A percentile compares a stretch with the other conserved stretches of the same genome.
These are phyloP conservation scores for Zaprionus camerounensis DNA, from an alignment of 1,140 invertebrate species.

Conservation along the genomic window DNA sequence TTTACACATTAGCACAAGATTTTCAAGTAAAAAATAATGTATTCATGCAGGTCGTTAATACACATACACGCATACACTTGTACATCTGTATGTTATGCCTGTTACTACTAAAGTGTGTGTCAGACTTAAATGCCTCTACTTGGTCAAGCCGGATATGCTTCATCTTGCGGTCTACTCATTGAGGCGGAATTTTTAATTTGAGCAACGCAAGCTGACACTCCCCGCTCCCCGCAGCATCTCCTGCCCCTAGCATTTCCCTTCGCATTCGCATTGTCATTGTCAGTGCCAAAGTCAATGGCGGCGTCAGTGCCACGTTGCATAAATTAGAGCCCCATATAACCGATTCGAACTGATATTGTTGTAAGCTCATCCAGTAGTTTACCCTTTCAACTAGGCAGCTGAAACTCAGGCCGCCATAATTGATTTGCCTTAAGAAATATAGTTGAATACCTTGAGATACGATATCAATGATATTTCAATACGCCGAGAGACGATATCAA, in stretches of 20 bases:
- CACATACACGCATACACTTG: too few species aligned
- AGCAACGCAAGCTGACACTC: constrained; percentile 37
- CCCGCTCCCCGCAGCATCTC: not conserved
- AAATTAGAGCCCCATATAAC: constrained; percentile 25
- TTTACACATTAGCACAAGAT: too few species aligned
- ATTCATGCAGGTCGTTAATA: not conserved
- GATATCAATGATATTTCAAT: not conserved
- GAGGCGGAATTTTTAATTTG: constrained; percentile 77
- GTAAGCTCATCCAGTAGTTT: not conserved
- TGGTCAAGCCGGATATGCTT: constrained; percentile 73
- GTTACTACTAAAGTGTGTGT: constrained; percentile 10
- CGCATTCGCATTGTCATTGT: constrained; percentile 38
- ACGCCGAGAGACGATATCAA: too few species aligned
- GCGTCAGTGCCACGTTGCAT: constrained; percentile 18
- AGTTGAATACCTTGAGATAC: not conserved
- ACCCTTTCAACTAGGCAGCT: not conserved
- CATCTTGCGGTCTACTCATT: constrained; percentile 69
- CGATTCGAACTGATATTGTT: constrained; percentile 7
- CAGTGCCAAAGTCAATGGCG: constrained; percentile 14
- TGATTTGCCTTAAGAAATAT: not conserved
- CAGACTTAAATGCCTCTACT: constrained; percentile 35
- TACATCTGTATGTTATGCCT: not conserved
- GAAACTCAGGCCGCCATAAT: not conserved
- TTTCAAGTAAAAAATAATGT: too few species aligned
- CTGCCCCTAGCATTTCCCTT: constrained; percentile 44